Conservation (phyloP, 2,888 invertebrate genomes). For the Platycnemis pennipes region DNA sequence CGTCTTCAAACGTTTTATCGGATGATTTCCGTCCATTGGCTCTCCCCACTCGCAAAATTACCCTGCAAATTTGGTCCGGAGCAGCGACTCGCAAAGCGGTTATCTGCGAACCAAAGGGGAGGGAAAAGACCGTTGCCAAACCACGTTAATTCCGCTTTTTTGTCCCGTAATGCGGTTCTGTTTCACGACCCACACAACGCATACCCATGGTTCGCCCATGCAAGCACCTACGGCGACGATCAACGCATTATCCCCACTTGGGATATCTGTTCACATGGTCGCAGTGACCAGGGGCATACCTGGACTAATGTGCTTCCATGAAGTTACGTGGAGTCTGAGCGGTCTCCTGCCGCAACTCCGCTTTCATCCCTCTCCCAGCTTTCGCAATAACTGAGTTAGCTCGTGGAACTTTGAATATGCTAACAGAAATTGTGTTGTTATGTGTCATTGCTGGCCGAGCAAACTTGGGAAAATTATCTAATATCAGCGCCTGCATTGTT, state of each 20-base stretch:
- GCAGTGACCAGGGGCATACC: conserved; percentile 4
- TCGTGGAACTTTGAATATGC: not conserved
- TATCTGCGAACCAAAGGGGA: not conserved
- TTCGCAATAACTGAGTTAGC: conserved; percentile 3
- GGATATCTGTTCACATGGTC: not conserved
- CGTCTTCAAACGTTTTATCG: conserved; percentile 28
- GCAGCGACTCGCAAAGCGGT: not conserved
- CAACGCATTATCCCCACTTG: not conserved
- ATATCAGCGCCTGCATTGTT: not conserved
- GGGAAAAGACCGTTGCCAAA: not conserved
- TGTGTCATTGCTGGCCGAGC: not conserved
- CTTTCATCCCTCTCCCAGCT: not conserved
- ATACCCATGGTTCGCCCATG: not conserved
- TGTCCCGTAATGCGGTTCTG: conserved; percentile 14
- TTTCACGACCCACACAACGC: not conserved
- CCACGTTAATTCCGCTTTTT: conserved; percentile 18
- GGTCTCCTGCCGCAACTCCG: not conserved
- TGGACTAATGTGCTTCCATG: conserved; percentile 8
- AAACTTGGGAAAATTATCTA: not conserved
- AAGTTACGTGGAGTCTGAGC: not conserved
- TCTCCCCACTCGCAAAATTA: not conserved
- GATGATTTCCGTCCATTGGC: conserved; percentile 1
- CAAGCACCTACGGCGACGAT: not conserved
- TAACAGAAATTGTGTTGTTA: not conserved
- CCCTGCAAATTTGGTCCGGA: not conserved